phyloP scores from a whole-genome alignment of 2,113 vertebrate genomes.

The Apeltes quadracus region DNA sequence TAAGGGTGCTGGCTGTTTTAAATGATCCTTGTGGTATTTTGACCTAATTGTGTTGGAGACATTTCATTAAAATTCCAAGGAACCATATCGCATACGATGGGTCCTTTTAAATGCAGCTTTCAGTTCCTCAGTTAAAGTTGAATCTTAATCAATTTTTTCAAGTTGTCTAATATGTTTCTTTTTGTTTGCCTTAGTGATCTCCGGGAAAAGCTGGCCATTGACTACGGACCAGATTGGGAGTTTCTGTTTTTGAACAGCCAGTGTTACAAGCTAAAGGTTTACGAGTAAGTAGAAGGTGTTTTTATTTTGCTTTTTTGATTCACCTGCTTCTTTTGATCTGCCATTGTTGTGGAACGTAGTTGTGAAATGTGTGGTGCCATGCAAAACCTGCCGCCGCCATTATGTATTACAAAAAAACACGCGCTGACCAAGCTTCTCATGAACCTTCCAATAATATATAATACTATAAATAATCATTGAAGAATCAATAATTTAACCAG shows the following conservation, averaged over 20 bases:
- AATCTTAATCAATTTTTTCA: background rate
- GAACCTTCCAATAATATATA: background rate
- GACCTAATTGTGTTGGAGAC: too few relatives aligned
- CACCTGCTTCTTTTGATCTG: background rate
- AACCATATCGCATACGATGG: too few relatives aligned
- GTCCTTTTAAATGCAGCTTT: too few relatives aligned
- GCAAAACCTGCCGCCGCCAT: background rate
- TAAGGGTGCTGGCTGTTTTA: too few relatives aligned
- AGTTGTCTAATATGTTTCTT: background rate
- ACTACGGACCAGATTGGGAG: constrained; percentile 77
- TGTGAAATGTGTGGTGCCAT: background rate
- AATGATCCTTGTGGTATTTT: too few relatives aligned
- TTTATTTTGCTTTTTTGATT: background rate
- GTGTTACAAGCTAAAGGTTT: constrained; percentile 75
- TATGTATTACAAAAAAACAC: background rate
- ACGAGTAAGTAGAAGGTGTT: constrained; percentile 73
- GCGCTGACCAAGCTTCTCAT: background rate
- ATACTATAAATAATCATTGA: constrained; percentile 15
- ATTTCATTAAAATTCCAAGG: too few relatives aligned
- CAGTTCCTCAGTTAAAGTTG: background rate
- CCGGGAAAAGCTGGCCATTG: constrained; percentile 65
- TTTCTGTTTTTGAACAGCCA: constrained; percentile 76
- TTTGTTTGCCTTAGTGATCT: constrained; percentile 66
- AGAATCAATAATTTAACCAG: constrained; percentile 29
- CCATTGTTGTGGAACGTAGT: background rate